Base-by-base conservation (phyloP, 37 sponge, comb jelly and placozoan genomes). In the Halisarca cf. caerulea region DNA sequence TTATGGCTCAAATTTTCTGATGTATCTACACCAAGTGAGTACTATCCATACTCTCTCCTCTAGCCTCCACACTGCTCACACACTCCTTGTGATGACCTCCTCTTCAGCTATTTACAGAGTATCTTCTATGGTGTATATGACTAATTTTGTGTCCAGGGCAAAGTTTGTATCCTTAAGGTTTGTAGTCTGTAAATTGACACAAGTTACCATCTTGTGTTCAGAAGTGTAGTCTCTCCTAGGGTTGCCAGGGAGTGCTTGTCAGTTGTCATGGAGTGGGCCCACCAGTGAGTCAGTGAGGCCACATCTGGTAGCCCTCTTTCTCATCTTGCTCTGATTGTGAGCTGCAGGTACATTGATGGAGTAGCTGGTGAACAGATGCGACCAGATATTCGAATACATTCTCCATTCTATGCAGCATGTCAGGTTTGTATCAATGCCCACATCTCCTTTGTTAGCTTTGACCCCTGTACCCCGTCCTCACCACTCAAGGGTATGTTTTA, bases 131-230 rank as follows among this genome's bases (percentile, higher is more conserved):
- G 80, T 78, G 44, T 96, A 96, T 83, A 85, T 96, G 61, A 91
- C 93, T 28, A 96, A 91, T 83, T 96, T 82, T 79, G 82, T 96
- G 24, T 89, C 93, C 40, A 85, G 96, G 41, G 86, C 94, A 40
- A 88, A 90, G 87, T 96, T 90, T 75, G 79, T 96, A 59, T 61
- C 94, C 40, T 17, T 84, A 18, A 73, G 78, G 90, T 90, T n/a
- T n/a, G n/a, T n/a, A n/a, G n/a, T n/a, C n/a, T n/a, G n/a, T n/a
- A n/a, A n/a, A n/a, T n/a, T n/a, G n/a, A n/a, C n/a, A n/a, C n/a
- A n/a, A n/a, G n/a, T n/a, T n/a, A n/a, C n/a, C n/a, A n/a, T n/a
- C n/a, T n/a, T n/a, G n/a, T n/a, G n/a, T n/a, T n/a, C n/a, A n/a
- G n/a, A n/a, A n/a, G n/a, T n/a, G n/a, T n/a, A n/a, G n/a, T 36